A percentile compares a stretch with the other conserved stretches of the same genome.
These are phyloP conservation scores for Sphyrna mokarran DNA, from an alignment of 2,113 vertebrate genomes.

Conservation along the genomic window DNA sequence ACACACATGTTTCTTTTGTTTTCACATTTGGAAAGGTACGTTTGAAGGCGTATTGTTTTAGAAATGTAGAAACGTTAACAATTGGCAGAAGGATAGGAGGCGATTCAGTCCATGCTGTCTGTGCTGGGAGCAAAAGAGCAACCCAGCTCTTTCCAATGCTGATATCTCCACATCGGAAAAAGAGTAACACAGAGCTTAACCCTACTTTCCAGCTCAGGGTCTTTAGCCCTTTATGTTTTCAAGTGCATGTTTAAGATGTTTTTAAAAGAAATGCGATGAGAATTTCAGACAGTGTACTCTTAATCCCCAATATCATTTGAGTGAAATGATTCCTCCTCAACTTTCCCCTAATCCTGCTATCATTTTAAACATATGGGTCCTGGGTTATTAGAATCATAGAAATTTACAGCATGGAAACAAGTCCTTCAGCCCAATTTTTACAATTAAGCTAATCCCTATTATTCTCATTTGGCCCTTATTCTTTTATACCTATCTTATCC, in stretches of 20 bases:
- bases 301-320: background rate
- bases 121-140: no score
- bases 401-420: no score
- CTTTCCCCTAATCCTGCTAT: background rate
- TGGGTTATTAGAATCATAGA: background rate
- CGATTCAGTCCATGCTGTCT: no score
- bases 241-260: background rate
- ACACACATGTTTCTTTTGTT: background rate
- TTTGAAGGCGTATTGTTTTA: background rate
- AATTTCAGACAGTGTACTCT: background rate
- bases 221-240: background rate
- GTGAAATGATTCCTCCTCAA: background rate
- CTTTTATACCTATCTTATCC: no score
- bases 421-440: no score
- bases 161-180: no score
- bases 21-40: background rate
- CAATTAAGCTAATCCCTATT: no score
- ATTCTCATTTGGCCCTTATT: no score
- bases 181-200: background rate
- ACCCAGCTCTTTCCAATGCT: no score
- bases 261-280: background rate
- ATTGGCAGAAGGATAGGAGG: no score
- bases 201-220: background rate
- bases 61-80: background rate
- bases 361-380: no score